phyloP scores from a whole-genome alignment of 2,888 invertebrate species.

The Drosophila meridionalis region DNA sequence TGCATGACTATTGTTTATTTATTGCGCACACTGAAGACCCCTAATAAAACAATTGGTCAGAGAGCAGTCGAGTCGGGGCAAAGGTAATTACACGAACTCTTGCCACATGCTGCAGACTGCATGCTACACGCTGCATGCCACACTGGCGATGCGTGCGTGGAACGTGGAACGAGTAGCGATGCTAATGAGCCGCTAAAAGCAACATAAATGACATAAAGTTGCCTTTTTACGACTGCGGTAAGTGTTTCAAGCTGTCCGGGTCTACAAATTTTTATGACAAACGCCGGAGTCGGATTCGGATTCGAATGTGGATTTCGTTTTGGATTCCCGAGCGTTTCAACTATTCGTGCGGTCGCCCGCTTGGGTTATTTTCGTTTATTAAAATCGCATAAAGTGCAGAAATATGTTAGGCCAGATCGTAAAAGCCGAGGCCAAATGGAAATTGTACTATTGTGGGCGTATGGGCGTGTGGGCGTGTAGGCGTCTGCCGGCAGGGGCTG shows the following conservation, averaged over 20 bases:
- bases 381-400: slow-evolving; percentile 80
- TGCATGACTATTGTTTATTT: slow-evolving; percentile 36
- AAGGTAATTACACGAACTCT: slow-evolving; percentile 43
- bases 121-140: slow-evolving; percentile 11
- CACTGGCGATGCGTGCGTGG: slow-evolving; percentile 9
- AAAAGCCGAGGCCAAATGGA: slow-evolving; percentile 61
- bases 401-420: slow-evolving; percentile 68
- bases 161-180: slow-evolving; percentile 46
- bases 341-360: slow-evolving; percentile 44
- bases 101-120: slow-evolving; percentile 20
- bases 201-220: slow-evolving; percentile 79
- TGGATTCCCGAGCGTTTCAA: slow-evolving; percentile 51
- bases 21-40: slow-evolving; percentile 56
- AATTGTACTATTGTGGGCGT: slow-evolving; percentile 50
- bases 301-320: slow-evolving; percentile 25
- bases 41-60: slow-evolving; percentile 63
- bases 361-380: slow-evolving; percentile 74
- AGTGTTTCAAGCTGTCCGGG: slow-evolving; percentile 59
- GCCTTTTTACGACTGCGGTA: slow-evolving; percentile 68
- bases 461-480: slow-evolving; percentile 6
- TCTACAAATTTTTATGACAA: slow-evolving; percentile 70
- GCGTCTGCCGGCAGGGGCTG: slow-evolving; percentile 3
- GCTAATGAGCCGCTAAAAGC: slow-evolving; percentile 80
- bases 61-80: slow-evolving; percentile 20
- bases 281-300: slow-evolving; percentile 48